Conservation (phyloP, 2,113 vertebrate species). For the Hypocryptadius cinnamomeus region DNA sequence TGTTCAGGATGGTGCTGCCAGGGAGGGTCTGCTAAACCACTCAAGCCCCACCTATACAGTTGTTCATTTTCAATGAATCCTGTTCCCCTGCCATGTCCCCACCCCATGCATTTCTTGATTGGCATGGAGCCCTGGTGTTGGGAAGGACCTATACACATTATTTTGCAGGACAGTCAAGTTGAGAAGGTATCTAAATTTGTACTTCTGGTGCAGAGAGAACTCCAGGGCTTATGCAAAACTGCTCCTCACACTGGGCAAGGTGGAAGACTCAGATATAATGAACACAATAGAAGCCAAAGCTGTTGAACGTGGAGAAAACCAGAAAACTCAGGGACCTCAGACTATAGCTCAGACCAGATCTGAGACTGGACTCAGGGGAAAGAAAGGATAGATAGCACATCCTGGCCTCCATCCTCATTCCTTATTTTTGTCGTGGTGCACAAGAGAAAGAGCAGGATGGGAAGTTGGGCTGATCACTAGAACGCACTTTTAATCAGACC, state of each 20-base stretch:
- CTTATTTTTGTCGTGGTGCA: neutral
- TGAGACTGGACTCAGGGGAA: neutral
- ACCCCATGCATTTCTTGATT: neutral
- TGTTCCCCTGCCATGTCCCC: neutral
- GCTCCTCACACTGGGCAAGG: neutral
- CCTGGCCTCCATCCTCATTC: neutral
- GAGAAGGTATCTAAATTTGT: neutral
- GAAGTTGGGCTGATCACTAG: constrained; percentile 46
- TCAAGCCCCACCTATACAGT: neutral
- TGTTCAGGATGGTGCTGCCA: neutral
- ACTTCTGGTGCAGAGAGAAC: neutral
- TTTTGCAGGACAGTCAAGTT: neutral
- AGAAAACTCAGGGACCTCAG: neutral
- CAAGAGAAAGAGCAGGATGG: neutral
- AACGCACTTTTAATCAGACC: constrained; percentile 62
- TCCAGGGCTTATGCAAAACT: neutral
- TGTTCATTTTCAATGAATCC: neutral
- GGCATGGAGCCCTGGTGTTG: neutral
- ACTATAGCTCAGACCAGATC: neutral
- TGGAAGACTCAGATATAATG: neutral
- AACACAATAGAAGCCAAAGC: neutral
- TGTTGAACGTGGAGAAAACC: neutral
- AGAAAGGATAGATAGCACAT: neutral
- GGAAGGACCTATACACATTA: neutral
- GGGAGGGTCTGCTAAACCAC: neutral